A percentile compares a stretch with the other conserved stretches of the same genome.
These are phyloP conservation scores for Amphimedon queenslandica DNA, from an alignment of 37 sponge, comb jelly and placozoan species.

Conservation along the genomic window DNA sequence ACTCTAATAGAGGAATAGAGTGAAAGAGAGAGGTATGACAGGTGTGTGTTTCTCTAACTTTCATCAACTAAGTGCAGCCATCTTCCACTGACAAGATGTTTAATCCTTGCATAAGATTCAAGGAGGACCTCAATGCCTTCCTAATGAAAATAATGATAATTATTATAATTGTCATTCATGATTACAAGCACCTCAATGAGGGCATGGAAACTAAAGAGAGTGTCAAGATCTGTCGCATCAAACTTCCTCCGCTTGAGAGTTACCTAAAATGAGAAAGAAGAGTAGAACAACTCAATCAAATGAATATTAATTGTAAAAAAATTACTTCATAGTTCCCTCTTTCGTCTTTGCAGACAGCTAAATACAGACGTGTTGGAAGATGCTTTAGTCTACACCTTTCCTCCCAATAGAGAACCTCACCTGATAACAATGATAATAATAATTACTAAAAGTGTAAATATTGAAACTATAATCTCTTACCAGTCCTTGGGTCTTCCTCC, in stretches of 20 bases:
- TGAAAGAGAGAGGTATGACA: background rate
- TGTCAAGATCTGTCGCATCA: conserved; percentile 12
- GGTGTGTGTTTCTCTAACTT: too few relatives aligned
- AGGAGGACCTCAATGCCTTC: conserved; percentile 24
- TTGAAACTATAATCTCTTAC: conserved; percentile 19
- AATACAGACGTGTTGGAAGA: conserved; percentile 50
- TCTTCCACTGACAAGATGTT: conserved; percentile 30
- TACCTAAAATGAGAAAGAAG: too few relatives aligned
- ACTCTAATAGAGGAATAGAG: background rate
- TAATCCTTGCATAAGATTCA: conserved; percentile 45
- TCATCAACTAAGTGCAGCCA: conserved; percentile 28
- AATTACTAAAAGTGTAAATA: background rate
- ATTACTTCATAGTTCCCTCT: background rate
- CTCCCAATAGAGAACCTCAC: conserved; percentile 42
- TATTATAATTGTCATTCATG: background rate
- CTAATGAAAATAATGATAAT: background rate
- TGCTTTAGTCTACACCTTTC: conserved; percentile 54
- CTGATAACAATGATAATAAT: conserved; percentile 4
- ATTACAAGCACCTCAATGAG: conserved; percentile 24
- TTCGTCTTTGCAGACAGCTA: conserved; percentile 15
- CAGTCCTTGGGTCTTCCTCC: conserved; percentile 29
- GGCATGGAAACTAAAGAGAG: conserved; percentile 30
- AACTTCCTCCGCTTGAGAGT: conserved; percentile 3
- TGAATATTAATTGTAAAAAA: background rate
- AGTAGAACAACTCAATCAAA: background rate